phyloP scores from a whole-genome alignment of 1,140 invertebrate genomes.

The Drosophila dunni region DNA sequence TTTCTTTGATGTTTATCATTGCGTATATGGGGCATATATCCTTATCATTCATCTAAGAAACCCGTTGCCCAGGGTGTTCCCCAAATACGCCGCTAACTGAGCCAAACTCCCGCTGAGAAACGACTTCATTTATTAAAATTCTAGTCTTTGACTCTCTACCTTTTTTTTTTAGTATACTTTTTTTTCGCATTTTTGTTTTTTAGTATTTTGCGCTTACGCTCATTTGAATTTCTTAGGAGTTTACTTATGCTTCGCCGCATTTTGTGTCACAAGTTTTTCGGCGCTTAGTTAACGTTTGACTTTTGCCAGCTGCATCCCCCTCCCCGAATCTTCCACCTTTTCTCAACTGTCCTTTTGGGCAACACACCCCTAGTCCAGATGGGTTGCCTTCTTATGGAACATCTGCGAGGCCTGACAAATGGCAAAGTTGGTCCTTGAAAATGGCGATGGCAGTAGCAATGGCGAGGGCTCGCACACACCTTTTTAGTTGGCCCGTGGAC shows the following conservation, averaged over 20 bases:
- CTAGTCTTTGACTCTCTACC: constrained; percentile 35
- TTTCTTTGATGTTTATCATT: constrained; percentile 32
- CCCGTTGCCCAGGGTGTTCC: constrained; percentile 10
- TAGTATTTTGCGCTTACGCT: constrained; percentile 64
- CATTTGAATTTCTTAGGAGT: constrained; percentile 81
- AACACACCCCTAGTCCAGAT: background rate
- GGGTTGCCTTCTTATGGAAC: background rate
- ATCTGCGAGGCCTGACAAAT: constrained; percentile 32
- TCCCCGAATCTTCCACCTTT: background rate
- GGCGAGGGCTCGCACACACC: constrained; percentile 18
- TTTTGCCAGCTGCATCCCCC: constrained; percentile 61
- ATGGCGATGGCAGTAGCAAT: constrained; percentile 13
- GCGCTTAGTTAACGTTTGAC: constrained; percentile 82
- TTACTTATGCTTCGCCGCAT: constrained; percentile 75
- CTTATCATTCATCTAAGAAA: constrained; percentile 8
- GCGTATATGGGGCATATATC: constrained; percentile 24
- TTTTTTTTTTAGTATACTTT: constrained; percentile 47
- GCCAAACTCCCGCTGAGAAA: constrained; percentile 16
- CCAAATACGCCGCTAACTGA: background rate
- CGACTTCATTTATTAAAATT: constrained; percentile 76
- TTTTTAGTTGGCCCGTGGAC: constrained; percentile 25
- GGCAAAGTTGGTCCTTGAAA: constrained; percentile 68
- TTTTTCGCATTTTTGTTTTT: constrained; percentile 38
- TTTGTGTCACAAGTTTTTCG: constrained; percentile 78
- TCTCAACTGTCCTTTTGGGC: constrained; percentile 6